Base-by-base conservation (phyloP, 2,888 invertebrate genomes). In the Drosophila birchii region DNA sequence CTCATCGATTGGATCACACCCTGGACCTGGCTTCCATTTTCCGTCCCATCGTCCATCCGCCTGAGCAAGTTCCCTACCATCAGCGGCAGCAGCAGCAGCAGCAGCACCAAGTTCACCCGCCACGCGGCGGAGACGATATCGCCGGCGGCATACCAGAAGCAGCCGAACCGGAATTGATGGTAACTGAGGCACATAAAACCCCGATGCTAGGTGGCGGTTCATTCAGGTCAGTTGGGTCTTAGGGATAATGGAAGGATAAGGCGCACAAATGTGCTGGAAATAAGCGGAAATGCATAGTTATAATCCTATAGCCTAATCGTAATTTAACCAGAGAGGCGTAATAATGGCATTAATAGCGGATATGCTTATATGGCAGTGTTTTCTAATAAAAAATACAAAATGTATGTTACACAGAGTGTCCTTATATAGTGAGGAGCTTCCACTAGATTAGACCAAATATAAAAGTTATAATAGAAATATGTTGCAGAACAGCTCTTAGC, bases 1-100 rank as follows among this genome's bases (percentile, higher is more conserved):
- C 88, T 47, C 88, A 86, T 62, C 79, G 89, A 0, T 66, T 92
- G 38, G 82, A 90, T 39, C 88, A 92, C 56, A 88, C 90, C 1
- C 74, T 92, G 41, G 89, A 92, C 75, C 71, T 92, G 55, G 79
- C 80, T 55, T 81, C 90, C 9, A 80, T 92, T 57, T 92, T 92
- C 61, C 71, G 88, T 41, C 90, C 90, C 45, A 80, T 91, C 41
- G 79, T 90, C 43, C 70, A 73, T 29, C 44, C 62, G 0, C 69
- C 59, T 14, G 64, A 74, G 2, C 16, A 12, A 8, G 41, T 41
- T 41, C 9, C 39, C 14, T 38, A 26, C 14, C 41, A 49, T 16
- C 62, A 45, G 39, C 38, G 58, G 41, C 45, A 58, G 8, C 34
- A 26, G 6, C 62, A 12, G 41, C 45, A 58, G 8, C 34, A 26